Base-by-base conservation (phyloP, 2,113 vertebrate genomes). In the Tetrao urogallus region DNA sequence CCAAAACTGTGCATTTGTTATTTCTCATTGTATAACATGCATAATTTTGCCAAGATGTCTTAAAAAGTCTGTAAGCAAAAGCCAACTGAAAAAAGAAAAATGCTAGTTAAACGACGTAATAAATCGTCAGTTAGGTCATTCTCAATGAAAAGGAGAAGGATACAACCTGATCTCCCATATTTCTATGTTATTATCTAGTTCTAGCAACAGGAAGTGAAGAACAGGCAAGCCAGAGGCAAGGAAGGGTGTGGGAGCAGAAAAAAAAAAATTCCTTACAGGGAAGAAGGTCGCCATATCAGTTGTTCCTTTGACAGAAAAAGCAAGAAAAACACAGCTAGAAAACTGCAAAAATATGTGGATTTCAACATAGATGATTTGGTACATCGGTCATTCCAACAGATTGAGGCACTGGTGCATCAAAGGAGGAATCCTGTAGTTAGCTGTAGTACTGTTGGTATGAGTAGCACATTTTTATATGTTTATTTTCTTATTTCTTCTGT, bases 231-330 rank as follows among this genome's bases (percentile, higher is more conserved):
- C 52, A 58, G 16, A 43, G 11, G 15, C 18, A 65, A 14, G 4
- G 32, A 1, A 1, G 28, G 13, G 10, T 16, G 5, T 8, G 28
- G 4, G 7, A 36, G 13, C 45, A 45, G 40, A 15, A 20, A 18
- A 18, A 64, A 27, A 50, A 11, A 19, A 24, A 21, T 86, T 64
- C 25, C 22, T 48, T 43, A 75, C 11, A 71, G 82, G 64, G 10
- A 52, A 58, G 13, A 24, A 77, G 22, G 5, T 76, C 75, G 42
- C 27, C 38, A 2, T 58, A n/a, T 38, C 32, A 34, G 11, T 66
- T 73, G n/a, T 7, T 85, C 32, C 52, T 60, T 66, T 60, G 38
- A 42, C 30, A 72, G 24, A 27, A 66, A 66, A 87, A 77, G 20
- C 27, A 72, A 47, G n/a, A 61, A 67, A 42, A 7, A 27, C 30